A percentile compares a stretch with the other conserved stretches of the same genome.
phyloP scores from a whole-genome alignment of 2,113 vertebrate genomes.

The Platycercus adscitus region DNA sequence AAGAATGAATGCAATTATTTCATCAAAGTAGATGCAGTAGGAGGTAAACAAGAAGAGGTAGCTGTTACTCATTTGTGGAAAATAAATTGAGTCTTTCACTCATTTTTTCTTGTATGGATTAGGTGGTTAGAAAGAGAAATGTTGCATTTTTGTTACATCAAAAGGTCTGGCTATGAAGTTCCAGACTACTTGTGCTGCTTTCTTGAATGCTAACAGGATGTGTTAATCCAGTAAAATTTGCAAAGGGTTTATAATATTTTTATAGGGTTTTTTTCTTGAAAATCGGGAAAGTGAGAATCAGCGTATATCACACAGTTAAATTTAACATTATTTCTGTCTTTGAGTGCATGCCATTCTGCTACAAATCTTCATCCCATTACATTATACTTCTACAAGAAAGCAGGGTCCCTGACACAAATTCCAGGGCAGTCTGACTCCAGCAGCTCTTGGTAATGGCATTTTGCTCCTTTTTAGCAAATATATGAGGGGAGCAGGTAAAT shows the following conservation, averaged over 20 bases:
- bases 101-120: neutral
- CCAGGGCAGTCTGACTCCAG: neutral
- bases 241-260: neutral
- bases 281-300: neutral
- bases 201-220: neutral
- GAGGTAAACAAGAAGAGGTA: neutral
- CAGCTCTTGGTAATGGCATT: neutral
- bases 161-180: neutral
- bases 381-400: neutral
- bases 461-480: neutral
- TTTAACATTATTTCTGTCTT: neutral
- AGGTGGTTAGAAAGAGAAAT: neutral
- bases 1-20: slow-evolving; percentile 16
- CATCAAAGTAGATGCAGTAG: slow-evolving; percentile 1
- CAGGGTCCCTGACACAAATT: neutral
- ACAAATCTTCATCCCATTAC: neutral
- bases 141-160: neutral
- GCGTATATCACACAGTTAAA: neutral
- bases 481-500: neutral
- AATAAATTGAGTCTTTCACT: neutral
- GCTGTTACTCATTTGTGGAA: neutral
- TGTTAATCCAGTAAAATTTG: neutral
- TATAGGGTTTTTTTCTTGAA: neutral
- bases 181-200: neutral
- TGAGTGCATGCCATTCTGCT: neutral